A percentile compares a stretch with the other conserved stretches of the same genome.
phyloP scores from a whole-genome alignment of 2,113 vertebrate species.

The Psittacula cyanocephala region DNA sequence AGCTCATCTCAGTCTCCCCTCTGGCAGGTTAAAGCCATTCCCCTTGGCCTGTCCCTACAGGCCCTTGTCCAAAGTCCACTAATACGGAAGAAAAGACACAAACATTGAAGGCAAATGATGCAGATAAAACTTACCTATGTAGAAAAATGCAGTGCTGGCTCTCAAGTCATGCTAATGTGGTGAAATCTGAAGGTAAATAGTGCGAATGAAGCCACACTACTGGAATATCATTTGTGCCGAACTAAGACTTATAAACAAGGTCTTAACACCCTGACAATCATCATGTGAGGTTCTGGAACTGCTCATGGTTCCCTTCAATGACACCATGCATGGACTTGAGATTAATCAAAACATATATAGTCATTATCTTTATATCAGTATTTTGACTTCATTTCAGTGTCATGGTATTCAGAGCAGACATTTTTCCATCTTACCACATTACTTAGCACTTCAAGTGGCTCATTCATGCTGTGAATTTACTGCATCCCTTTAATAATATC shows the following conservation, averaged over 20 bases:
- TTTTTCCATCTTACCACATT: not conserved
- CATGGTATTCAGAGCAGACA: not conserved
- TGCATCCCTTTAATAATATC: not conserved
- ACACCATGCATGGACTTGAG: not conserved
- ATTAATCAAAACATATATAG: not conserved
- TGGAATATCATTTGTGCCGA: not conserved
- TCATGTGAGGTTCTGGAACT: not conserved
- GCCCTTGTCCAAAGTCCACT: not conserved
- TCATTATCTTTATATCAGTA: not conserved
- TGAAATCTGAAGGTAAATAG: not conserved
- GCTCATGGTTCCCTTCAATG: not conserved
- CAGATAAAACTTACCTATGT: accelerated
- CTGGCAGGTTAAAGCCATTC: not conserved
- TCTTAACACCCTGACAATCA: not conserved
- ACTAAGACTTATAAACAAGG: not conserved
- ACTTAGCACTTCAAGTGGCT: not conserved
- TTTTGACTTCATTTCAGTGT: not conserved
- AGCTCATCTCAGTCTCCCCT: not conserved
- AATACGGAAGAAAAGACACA: accelerated
- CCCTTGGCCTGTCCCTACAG: not conserved
- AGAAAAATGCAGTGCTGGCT: not conserved
- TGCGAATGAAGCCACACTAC: not conserved
- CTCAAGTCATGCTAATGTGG: not conserved
- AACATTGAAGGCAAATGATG: no score
- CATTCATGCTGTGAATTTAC: not conserved